Base-by-base conservation (phyloP, 2,113 vertebrate species). In the Salvelinus sp. region DNA sequence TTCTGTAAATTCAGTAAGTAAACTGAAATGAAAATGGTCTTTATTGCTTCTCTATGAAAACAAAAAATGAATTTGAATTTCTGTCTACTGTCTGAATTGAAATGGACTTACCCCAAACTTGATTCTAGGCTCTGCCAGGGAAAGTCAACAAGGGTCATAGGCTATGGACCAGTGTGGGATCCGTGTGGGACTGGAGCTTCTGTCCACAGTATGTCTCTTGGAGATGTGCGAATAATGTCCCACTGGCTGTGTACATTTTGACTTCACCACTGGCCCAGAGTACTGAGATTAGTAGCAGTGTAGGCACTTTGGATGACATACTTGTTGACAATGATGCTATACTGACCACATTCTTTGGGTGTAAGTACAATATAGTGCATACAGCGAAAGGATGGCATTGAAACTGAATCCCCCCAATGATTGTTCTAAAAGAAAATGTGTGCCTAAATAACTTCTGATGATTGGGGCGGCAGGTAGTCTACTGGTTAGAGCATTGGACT, bases 391-490 rank as follows among this genome's bases (percentile, higher is more conserved):
- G 79, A 85, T 25, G 82, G 79, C 70, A 76, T 83, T 76, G 70
- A 83, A 74, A 74, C 38, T 9, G 12, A 23, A 1, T 20, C 44
- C 33, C 68, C 75, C 69, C 63, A 12, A 12, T 44, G 38, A 44
- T 44, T 44, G 38, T 12, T 79, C 72, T 82, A 65, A 79, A 80
- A 86, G 89, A 77, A 44, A 44, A 10, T 44, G 38, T 93, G 96
- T 96, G 95, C 96, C 95, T 96, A 94, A 79, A 91, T 94, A 90
- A 84, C 84, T 91, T 94, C 92, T 50, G 48, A 18, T 96, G 38
- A 95, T 0, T 30, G 28, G 28, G 28, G 28, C 0, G 28, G 28
- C 28, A 30, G 28, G 28, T 30, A 30, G 28, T 30, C 28, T 30
- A 30, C 4, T 30, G 4, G 28, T 30, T 30, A 5, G 28, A 30